A percentile compares a stretch with the other conserved stretches of the same genome.
phyloP scores from a whole-genome alignment of 2,113 vertebrate genomes.

The Petrocephalus zakoni region DNA sequence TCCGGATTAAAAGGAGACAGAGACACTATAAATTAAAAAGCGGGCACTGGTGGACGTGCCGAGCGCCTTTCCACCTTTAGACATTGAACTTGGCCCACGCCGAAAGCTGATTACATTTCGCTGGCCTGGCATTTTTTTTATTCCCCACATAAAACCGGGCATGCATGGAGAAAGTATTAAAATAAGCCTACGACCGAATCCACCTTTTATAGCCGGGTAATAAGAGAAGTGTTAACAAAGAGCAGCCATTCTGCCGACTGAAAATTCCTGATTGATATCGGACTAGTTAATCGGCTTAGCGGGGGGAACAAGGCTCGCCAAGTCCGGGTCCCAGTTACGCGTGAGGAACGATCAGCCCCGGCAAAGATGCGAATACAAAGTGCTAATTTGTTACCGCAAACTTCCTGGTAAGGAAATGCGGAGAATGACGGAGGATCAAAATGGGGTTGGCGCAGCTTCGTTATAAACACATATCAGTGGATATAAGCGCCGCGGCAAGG shows the following conservation, averaged over 20 bases:
- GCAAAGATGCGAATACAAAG: background rate
- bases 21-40: background rate
- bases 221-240: slow-evolving; percentile 6
- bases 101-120: background rate
- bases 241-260: slow-evolving; percentile 5
- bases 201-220: background rate
- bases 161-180: background rate
- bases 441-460: background rate
- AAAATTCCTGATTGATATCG: background rate
- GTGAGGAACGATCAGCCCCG: background rate
- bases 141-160: background rate
- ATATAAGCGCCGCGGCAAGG: background rate
- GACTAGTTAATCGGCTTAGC: background rate
- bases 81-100: slow-evolving; percentile 15
- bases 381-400: background rate
- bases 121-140: background rate
- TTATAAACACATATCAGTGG: background rate
- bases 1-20: background rate
- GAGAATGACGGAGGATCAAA: background rate
- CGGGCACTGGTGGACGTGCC: background rate
- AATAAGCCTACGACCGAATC: background rate
- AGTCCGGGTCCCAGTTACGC: background rate
- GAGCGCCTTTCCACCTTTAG: background rate
- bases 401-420: background rate
- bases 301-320: background rate